Evolutionary conservation across 2,888 invertebrate genomes (phyloP).

Genomic region (Acronicta leporina): DNA sequence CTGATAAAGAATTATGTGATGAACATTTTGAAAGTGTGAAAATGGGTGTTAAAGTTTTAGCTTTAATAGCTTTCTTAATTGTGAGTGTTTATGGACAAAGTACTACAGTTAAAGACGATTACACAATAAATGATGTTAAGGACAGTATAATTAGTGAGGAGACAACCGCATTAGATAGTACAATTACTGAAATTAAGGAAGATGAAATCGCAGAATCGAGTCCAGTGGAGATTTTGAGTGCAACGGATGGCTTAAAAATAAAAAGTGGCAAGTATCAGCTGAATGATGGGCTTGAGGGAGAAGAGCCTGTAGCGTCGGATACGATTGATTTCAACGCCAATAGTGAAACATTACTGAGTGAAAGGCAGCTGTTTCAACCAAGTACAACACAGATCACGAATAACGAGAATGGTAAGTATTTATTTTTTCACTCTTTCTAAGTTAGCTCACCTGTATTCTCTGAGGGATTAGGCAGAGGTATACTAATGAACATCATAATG

Average conservation of each 20-base stretch:
- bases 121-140: slow-evolving; percentile 63
- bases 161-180: slow-evolving; percentile 30
- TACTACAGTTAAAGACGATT: slow-evolving; percentile 67
- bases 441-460: too few species aligned
- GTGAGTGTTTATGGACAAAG: slow-evolving; percentile 80
- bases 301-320: slow-evolving; percentile 61
- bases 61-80: slow-evolving; percentile 74
- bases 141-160: slow-evolving; percentile 50
- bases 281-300: slow-evolving; percentile 73
- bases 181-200: slow-evolving; percentile 53
- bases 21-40: slow-evolving; percentile 67
- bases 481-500: too few species aligned
- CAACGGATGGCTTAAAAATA: slow-evolving; percentile 66
- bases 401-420: slow-evolving; percentile 77
- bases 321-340: slow-evolving; percentile 65
- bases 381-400: slow-evolving; percentile 72
- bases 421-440: background rate
- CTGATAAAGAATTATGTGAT: slow-evolving; percentile 79
- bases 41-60: slow-evolving; percentile 80
- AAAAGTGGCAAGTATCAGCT: slow-evolving; percentile 83
- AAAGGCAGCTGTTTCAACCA: slow-evolving; percentile 71
- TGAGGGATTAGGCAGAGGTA: too few species aligned
- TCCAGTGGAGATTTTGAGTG: slow-evolving; percentile 70
- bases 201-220: slow-evolving; percentile 60
- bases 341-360: slow-evolving; percentile 66